Conservation (phyloP, 1,140 invertebrate genomes). For the Drosophila oshimai region DNA sequence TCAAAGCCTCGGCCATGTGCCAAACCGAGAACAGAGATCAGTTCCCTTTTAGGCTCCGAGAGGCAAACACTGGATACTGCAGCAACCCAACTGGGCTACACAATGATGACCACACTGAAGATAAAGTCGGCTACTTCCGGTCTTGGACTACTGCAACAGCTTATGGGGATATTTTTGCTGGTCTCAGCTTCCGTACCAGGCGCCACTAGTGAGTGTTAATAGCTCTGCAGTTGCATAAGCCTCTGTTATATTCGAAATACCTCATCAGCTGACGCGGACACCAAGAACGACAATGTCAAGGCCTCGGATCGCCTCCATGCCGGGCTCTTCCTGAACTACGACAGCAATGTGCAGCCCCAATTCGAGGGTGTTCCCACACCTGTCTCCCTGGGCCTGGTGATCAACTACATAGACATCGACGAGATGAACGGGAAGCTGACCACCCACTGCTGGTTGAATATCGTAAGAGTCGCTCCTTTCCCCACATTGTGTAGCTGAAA, state of each 20-base stretch:
- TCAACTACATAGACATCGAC: constrained; percentile 85
- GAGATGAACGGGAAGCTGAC: constrained; percentile 84
- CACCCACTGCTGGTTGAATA: constrained; percentile 84
- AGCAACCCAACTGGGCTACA: neutral
- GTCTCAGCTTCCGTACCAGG: constrained; percentile 57
- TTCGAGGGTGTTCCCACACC: constrained; percentile 84
- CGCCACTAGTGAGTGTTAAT: constrained; percentile 42
- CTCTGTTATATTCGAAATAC: neutral
- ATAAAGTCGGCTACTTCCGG: constrained; percentile 64
- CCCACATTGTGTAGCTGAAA: neutral
- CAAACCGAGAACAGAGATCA: constrained; percentile 19
- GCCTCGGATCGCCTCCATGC: constrained; percentile 85
- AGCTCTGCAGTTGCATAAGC: neutral
- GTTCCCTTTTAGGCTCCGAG: constrained; percentile 25
- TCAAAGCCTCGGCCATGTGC: constrained; percentile 48
- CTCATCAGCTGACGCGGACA: constrained; percentile 4
- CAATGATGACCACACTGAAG: constrained; percentile 38
- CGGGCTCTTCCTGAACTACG: constrained; percentile 85
- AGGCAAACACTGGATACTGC: constrained; percentile 12
- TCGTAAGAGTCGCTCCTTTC: constrained; percentile 83
- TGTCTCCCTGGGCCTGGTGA: constrained; percentile 84
- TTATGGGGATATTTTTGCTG: constrained; percentile 18
- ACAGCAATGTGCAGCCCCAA: constrained; percentile 86
- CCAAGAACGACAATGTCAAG: constrained; percentile 83
- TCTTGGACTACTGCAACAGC: constrained; percentile 18